phyloP scores from a whole-genome alignment of 2,888 invertebrate genomes.

The Protonemura montana region DNA sequence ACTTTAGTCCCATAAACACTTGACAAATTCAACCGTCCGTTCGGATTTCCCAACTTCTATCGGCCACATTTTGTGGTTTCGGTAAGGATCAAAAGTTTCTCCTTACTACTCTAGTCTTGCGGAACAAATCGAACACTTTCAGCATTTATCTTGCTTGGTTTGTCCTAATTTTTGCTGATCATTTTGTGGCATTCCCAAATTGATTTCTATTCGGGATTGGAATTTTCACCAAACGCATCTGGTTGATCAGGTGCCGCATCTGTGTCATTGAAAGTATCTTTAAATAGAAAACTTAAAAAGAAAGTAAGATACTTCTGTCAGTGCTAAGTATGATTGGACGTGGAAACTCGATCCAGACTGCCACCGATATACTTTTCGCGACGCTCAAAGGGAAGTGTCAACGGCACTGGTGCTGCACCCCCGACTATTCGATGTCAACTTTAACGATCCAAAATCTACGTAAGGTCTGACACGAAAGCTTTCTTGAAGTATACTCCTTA shows the following conservation, averaged over 20 bases:
- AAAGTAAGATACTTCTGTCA: neutral
- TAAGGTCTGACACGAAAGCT: neutral
- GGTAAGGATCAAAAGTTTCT: neutral
- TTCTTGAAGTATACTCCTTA: neutral
- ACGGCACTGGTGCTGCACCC: neutral
- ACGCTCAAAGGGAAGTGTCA: neutral
- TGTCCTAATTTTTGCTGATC: neutral
- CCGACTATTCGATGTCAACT: neutral
- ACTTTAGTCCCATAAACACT: constrained; percentile 12
- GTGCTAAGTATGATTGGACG: neutral
- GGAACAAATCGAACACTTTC: neutral
- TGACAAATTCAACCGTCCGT: neutral
- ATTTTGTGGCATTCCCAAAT: neutral
- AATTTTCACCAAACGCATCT: no score
- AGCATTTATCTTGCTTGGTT: neutral
- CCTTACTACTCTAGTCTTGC: neutral
- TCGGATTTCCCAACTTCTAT: neutral
- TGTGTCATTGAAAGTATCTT: neutral
- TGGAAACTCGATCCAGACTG: neutral
- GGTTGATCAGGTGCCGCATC: no score
- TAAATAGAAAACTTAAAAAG: neutral
- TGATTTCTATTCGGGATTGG: neutral
- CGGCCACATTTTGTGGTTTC: neutral
- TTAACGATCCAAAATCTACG: neutral
- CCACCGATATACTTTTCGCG: neutral